phyloP scores from a whole-genome alignment of 2,113 vertebrate species.

The Tragelaphus strepsiceros region DNA sequence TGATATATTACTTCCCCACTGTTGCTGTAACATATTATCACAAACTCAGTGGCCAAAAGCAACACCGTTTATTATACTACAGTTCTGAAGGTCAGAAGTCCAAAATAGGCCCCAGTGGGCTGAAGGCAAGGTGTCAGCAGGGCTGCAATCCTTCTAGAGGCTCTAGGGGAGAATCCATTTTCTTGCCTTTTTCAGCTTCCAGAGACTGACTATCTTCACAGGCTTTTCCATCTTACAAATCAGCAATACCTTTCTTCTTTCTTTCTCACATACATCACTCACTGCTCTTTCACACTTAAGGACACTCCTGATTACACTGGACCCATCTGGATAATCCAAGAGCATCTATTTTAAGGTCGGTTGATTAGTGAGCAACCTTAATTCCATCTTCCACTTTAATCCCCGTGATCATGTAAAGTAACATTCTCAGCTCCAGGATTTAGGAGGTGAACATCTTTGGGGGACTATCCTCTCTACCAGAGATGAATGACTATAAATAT shows the following conservation, averaged over 20 bases:
- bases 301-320: neutral
- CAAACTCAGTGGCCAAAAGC: neutral
- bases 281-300: neutral
- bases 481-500: neutral
- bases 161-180: accelerated
- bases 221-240: neutral
- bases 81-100: neutral
- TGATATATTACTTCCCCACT: neutral
- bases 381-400: neutral
- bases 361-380: neutral
- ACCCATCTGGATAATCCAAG: neutral
- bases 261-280: neutral
- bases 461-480: neutral
- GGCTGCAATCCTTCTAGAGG: neutral
- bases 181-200: neutral
- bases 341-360: neutral
- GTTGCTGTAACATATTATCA: neutral
- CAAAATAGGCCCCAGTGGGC: neutral
- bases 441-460: neutral
- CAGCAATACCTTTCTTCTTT: neutral
- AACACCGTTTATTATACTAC: neutral
- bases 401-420: neutral
- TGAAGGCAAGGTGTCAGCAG: neutral
- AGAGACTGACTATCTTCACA: neutral
- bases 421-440: neutral